Conservation (phyloP, 2,113 vertebrate species). For the Mesoclemmys tuberculata region DNA sequence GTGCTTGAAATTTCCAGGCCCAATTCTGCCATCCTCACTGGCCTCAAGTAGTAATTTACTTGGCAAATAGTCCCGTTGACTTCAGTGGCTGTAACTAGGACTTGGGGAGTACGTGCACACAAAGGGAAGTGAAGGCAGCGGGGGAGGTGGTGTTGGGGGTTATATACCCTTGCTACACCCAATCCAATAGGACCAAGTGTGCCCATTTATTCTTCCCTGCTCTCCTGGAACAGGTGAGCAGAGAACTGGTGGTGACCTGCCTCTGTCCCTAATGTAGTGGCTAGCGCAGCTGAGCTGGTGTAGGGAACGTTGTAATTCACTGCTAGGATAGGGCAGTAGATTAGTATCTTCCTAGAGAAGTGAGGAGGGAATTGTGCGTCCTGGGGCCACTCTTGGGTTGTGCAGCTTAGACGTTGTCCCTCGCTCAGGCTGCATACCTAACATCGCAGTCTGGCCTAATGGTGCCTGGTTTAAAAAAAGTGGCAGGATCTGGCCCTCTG, state of each 20-base stretch:
- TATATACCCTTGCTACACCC: neutral
- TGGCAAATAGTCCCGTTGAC: neutral
- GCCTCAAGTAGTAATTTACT: neutral
- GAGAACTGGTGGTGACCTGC: neutral
- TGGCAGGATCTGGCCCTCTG: accelerated
- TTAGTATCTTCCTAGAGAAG: neutral
- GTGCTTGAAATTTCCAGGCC: neutral
- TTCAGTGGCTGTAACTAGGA: neutral
- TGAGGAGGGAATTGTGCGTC: neutral
- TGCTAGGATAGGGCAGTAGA: neutral
- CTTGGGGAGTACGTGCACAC: neutral
- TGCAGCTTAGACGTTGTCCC: no score
- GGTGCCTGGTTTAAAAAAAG: neutral
- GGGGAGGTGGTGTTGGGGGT: neutral
- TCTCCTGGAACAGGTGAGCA: neutral
- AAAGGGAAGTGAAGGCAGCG: neutral
- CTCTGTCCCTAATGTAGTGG: neutral
- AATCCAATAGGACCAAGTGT: neutral
- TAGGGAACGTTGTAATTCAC: neutral
- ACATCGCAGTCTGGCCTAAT: neutral
- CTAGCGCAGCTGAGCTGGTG: neutral
- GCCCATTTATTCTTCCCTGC: neutral
- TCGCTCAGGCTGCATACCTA: neutral
- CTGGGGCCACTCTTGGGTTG: neutral
- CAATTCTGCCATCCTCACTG: neutral